A percentile compares a stretch with the other conserved stretches of the same genome.
phyloP scores from a whole-genome alignment of 2,888 invertebrate species.

The Diarsia dahlii region DNA sequence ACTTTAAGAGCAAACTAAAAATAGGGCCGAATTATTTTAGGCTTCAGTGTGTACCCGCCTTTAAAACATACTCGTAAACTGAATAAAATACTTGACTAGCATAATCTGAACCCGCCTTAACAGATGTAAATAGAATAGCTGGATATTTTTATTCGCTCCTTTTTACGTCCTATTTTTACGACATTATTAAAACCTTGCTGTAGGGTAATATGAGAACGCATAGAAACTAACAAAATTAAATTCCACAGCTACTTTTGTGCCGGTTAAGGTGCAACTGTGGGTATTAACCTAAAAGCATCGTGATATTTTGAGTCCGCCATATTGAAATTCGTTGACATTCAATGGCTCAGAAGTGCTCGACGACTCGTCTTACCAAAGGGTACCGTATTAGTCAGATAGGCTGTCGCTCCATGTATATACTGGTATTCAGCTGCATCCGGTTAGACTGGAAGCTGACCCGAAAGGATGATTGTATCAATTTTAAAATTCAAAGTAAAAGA shows the following conservation, averaged over 20 bases:
- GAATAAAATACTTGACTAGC: slow-evolving; percentile 49
- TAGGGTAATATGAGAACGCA: neutral
- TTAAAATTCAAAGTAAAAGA: no score
- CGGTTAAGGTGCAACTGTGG: neutral
- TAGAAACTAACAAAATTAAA: neutral
- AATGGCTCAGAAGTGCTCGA: neutral
- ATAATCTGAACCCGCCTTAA: slow-evolving; percentile 43
- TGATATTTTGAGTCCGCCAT: neutral
- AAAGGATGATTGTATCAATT: no score
- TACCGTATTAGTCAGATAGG: no score
- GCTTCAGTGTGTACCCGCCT: slow-evolving; percentile 30
- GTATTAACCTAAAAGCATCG: neutral
- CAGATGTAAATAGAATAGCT: slow-evolving; percentile 44
- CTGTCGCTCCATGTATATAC: no score
- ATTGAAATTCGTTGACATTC: neutral
- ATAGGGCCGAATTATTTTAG: neutral
- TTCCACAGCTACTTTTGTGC: neutral
- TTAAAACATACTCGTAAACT: slow-evolving; percentile 46
- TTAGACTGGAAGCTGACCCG: no score
- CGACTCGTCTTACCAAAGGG: no score
- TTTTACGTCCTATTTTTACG: slow-evolving; percentile 31
- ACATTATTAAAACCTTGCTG: slow-evolving; percentile 20
- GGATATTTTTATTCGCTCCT: slow-evolving; percentile 10
- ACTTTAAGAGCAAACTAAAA: neutral
- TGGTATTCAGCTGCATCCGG: no score